These are phyloP conservation scores for Theonella swinhoei DNA, from an alignment of 37 sponge, comb jelly and placozoan genomes.

Conservation along the genomic window DNA sequence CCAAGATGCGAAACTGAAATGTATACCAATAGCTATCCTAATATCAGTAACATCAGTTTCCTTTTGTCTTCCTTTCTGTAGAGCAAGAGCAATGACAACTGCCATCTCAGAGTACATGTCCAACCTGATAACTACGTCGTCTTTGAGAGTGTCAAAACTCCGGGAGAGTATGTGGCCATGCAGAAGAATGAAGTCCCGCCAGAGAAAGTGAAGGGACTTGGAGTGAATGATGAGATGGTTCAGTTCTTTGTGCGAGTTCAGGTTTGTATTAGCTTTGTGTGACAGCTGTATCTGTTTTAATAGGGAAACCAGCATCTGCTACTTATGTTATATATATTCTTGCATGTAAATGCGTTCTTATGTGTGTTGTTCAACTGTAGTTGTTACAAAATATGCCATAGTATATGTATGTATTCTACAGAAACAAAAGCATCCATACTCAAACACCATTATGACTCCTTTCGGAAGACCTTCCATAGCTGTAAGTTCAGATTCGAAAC, in stretches of 20 bases:
- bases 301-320: background rate
- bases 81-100: constrained; percentile 28
- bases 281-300: background rate
- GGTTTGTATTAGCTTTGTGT: constrained; percentile 8
- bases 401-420: background rate
- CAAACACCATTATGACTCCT: constrained; percentile 47
- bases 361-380: background rate
- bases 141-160: constrained; percentile 39
- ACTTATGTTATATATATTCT: background rate
- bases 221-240: constrained; percentile 18
- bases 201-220: constrained; percentile 15
- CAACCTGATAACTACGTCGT: constrained; percentile 71
- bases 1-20: too few relatives aligned
- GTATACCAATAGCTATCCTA: background rate
- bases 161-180: constrained; percentile 44
- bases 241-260: constrained; percentile 71
- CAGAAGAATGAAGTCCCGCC: constrained; percentile 13
- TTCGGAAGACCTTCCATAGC: constrained; percentile 61
- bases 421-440: constrained; percentile 40
- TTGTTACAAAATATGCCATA: background rate
- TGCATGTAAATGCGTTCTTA: background rate
- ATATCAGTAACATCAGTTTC: background rate
- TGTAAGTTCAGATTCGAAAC: constrained; percentile 10
- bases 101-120: constrained; percentile 22
- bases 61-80: background rate